These are phyloP conservation scores for Danionella dracula DNA, from an alignment of 2,797 vertebrate genomes.

Conservation along the genomic window DNA sequence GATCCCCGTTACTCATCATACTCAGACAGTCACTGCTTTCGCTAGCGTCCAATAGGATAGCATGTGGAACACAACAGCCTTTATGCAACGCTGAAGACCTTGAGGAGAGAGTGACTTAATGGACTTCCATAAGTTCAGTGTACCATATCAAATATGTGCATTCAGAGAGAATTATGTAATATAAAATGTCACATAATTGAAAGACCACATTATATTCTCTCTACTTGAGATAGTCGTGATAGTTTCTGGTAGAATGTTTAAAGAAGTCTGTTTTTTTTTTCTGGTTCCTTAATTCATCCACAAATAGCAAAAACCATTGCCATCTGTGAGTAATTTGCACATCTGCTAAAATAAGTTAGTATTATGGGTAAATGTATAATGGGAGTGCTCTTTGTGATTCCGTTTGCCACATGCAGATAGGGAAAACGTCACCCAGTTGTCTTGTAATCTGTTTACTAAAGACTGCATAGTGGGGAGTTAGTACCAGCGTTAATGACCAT, in stretches of 20 bases:
- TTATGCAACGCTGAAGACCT: conserved; percentile 15
- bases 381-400: background rate
- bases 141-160: conserved; percentile 1
- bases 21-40: background rate
- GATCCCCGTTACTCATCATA: conserved; percentile 1
- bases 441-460: background rate
- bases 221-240: too few species aligned
- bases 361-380: background rate
- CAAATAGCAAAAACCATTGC: too few species aligned
- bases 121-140: background rate
- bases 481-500: conserved; percentile 4
- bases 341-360: background rate
- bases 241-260: too few species aligned
- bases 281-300: too few species aligned
- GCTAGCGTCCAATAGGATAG: background rate
- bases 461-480: background rate
- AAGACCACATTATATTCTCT: too few species aligned
- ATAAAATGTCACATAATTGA: too few species aligned
- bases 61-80: background rate
- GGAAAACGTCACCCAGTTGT: background rate
- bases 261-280: too few species aligned
- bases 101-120: background rate
- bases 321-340: background rate
- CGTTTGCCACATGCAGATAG: background rate
- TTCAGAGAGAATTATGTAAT: too few species aligned